Conservation (phyloP, 2,113 vertebrate genomes). For the Falco punctatus region DNA sequence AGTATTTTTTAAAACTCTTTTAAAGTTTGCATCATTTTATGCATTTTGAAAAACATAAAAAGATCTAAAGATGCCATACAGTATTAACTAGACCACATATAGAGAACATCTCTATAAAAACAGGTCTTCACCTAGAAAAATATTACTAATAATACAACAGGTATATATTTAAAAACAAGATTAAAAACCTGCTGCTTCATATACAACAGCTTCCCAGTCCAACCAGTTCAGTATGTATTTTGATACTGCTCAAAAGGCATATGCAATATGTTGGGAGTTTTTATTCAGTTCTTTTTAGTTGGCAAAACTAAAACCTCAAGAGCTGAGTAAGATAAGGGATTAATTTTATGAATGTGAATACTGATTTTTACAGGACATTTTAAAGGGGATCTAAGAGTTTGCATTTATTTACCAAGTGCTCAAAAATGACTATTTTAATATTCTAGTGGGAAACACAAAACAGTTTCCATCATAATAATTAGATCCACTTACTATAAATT, state of each 20-base stretch:
- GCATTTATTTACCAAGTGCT: neutral
- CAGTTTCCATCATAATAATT: neutral
- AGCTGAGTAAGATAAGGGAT: neutral
- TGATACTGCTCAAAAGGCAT: neutral
- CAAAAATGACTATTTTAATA: neutral
- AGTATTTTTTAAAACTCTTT: neutral
- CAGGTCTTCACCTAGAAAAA: neutral
- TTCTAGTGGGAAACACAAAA: slow-evolving; percentile 18
- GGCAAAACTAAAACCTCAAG: neutral
- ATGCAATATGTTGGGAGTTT: rapidly evolving
- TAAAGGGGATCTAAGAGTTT: neutral
- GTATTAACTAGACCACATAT: neutral
- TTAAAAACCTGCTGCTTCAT: neutral
- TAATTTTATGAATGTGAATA: neutral
- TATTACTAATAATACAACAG: neutral
- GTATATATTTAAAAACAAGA: neutral
- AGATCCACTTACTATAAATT: neutral
- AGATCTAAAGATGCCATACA: neutral
- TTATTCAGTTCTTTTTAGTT: neutral
- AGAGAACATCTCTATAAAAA: neutral
- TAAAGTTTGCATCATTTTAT: neutral
- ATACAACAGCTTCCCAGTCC: neutral
- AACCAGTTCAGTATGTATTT: neutral
- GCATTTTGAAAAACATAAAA: neutral
- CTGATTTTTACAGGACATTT: neutral